Evolutionary conservation across 2,888 invertebrate species (phyloP).

Genomic region (Falcaria lacertinaria): DNA sequence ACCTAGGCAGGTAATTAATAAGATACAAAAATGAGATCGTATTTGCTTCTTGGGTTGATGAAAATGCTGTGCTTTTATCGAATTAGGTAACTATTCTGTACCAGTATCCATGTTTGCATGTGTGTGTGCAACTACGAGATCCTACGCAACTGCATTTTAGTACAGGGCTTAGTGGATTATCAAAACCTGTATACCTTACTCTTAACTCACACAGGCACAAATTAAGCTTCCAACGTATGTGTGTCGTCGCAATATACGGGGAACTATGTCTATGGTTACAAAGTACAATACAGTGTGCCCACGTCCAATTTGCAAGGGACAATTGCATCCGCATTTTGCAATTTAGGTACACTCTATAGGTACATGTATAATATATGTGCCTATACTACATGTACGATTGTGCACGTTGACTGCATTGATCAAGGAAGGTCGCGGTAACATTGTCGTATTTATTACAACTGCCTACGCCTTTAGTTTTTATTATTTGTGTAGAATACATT

Average conservation of each 20-base stretch:
- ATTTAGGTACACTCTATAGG: conserved; percentile 19
- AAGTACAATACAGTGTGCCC: conserved; percentile 30
- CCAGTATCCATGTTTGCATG: too few relatives aligned
- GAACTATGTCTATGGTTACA: conserved; percentile 1
- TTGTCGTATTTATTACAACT: conserved; percentile 30
- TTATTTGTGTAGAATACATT: not conserved
- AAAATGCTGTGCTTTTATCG: too few relatives aligned
- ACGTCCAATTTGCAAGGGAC: conserved; percentile 55
- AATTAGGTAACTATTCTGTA: too few relatives aligned
- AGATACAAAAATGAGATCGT: too few relatives aligned
- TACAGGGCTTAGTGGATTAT: too few relatives aligned
- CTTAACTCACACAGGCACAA: too few relatives aligned
- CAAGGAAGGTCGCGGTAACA: conserved; percentile 52
- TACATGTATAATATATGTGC: conserved; percentile 23
- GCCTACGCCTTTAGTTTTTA: not conserved
- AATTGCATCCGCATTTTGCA: conserved; percentile 56
- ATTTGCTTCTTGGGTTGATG: too few relatives aligned
- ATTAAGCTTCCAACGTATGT: too few relatives aligned
- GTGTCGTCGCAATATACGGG: not conserved
- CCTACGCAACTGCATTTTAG: too few relatives aligned
- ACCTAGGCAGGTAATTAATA: too few relatives aligned
- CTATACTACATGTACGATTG: conserved; percentile 48
- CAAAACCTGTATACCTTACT: too few relatives aligned
- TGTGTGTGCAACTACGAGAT: too few relatives aligned
- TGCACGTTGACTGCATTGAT: conserved; percentile 62